Percentiles rank a stretch among this genome's conserved stretches.
phyloP scores from a whole-genome alignment of 2,797 vertebrate species.

The Cryptoprocta ferox region DNA sequence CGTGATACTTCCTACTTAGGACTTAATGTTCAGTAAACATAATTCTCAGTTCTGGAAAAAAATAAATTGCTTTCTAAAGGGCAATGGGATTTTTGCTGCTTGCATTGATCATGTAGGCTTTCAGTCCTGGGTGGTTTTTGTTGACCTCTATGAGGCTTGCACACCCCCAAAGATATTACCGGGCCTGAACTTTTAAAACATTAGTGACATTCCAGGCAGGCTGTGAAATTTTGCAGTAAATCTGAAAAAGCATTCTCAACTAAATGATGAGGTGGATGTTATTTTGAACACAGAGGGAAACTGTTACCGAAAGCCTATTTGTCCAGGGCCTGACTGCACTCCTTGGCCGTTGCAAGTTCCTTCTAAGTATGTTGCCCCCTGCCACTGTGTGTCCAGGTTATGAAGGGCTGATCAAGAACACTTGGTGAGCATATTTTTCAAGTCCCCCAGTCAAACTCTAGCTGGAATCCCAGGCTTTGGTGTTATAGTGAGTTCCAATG shows the following conservation, averaged over 20 bases:
- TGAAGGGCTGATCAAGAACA: not conserved
- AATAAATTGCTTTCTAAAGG: constrained; percentile 50
- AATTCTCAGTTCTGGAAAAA: constrained; percentile 32
- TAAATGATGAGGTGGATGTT: not conserved
- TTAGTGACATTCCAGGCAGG: not conserved
- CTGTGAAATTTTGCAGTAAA: not conserved
- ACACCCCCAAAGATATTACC: not conserved
- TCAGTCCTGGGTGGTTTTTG: not conserved
- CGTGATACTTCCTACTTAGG: constrained; percentile 40
- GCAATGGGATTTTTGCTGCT: not conserved
- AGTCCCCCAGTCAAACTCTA: not conserved
- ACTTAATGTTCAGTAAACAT: constrained; percentile 40
- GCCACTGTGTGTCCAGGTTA: not conserved
- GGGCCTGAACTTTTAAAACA: not conserved
- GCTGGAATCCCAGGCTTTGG: not conserved
- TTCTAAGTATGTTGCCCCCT: not conserved
- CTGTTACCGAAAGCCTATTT: not conserved
- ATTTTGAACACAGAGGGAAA: not conserved
- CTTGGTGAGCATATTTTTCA: not conserved
- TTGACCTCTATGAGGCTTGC: not conserved
- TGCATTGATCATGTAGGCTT: not conserved
- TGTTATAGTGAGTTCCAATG: not conserved
- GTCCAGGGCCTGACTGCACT: not conserved
- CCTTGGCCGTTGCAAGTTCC: not conserved
- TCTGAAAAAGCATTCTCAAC: not conserved